Conservation (phyloP, 1,140 invertebrate genomes). For the Anagrus nilaparvatae region DNA sequence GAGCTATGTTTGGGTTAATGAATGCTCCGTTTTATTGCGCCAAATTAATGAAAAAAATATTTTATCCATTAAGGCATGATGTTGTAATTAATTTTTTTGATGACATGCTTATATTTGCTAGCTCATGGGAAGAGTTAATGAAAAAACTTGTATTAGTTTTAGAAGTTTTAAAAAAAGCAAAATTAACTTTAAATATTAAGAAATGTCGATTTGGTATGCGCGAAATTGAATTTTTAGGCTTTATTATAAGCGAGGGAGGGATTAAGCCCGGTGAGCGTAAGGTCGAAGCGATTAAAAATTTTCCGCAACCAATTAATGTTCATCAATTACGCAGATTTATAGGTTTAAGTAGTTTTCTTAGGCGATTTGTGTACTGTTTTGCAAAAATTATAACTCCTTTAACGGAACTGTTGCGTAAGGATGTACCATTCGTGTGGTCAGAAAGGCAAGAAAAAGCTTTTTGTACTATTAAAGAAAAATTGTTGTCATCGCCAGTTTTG, state of each 20-base stretch:
- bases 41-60: conserved; percentile 7
- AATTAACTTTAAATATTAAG: conserved; percentile 17
- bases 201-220: conserved; percentile 15
- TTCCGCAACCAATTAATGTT: conserved; percentile 11
- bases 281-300: conserved; percentile 19
- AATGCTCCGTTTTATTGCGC: conserved; percentile 11
- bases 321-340: conserved; percentile 29
- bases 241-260: conserved; percentile 13
- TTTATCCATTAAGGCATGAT: conserved; percentile 5
- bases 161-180: conserved; percentile 11
- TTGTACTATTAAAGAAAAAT: conserved; percentile 13
- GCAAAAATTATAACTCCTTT: conserved; percentile 25
- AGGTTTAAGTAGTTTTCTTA: conserved; percentile 24
- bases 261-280: conserved; percentile 24
- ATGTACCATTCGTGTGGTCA: conserved; percentile 24
- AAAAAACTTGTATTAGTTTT: conserved; percentile 18
- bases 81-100: conserved; percentile 6
- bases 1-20: conserved; percentile 9
- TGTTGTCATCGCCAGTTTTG: conserved; percentile 12
- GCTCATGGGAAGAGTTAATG: conserved; percentile 1
- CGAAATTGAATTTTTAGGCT: conserved; percentile 11
- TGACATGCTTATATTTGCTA: conserved; percentile 4
- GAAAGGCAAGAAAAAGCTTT: conserved; percentile 24
- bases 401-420: conserved; percentile 27
- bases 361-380: conserved; percentile 26